A percentile compares a stretch with the other conserved stretches of the same genome.
Conservation (phyloP, 2,797 vertebrate genomes). For the Graptemys geographica region DNA sequence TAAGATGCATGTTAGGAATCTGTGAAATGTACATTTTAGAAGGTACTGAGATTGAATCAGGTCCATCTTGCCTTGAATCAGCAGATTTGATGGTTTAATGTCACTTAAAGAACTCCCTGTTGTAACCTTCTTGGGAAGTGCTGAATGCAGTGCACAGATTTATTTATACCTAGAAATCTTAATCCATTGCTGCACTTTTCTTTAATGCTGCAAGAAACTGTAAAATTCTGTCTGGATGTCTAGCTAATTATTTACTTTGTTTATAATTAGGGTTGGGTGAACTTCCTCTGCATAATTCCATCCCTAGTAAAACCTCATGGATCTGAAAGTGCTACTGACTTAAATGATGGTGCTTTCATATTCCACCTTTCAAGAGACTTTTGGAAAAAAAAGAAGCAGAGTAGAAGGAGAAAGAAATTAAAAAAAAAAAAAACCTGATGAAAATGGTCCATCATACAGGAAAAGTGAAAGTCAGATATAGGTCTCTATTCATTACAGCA, state of each 20-base stretch:
- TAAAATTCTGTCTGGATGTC: neutral
- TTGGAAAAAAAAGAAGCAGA: neutral
- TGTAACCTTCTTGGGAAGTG: neutral
- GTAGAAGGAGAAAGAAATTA: neutral
- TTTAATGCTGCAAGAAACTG: neutral
- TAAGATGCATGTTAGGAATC: neutral
- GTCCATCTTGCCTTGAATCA: fast-evolving
- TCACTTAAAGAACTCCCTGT: fast-evolving
- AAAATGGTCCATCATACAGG: neutral
- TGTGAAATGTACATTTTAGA: neutral
- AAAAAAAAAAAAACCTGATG: neutral
- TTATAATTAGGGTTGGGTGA: neutral
- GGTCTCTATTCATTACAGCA: fast-evolving
- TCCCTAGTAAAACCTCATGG: neutral
- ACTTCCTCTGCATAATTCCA: fast-evolving
- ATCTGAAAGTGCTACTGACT: neutral
- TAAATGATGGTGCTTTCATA: neutral
- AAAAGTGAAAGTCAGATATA: neutral
- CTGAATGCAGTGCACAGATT: fast-evolving
- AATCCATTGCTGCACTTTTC: neutral
- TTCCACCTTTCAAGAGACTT: neutral
- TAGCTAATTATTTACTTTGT: neutral
- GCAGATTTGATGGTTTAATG: neutral
- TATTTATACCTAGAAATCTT: neutral
- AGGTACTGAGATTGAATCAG: neutral